Evolutionary conservation across 2,797 vertebrate species (phyloP).

Genomic region (Heliangelus exortis): DNA sequence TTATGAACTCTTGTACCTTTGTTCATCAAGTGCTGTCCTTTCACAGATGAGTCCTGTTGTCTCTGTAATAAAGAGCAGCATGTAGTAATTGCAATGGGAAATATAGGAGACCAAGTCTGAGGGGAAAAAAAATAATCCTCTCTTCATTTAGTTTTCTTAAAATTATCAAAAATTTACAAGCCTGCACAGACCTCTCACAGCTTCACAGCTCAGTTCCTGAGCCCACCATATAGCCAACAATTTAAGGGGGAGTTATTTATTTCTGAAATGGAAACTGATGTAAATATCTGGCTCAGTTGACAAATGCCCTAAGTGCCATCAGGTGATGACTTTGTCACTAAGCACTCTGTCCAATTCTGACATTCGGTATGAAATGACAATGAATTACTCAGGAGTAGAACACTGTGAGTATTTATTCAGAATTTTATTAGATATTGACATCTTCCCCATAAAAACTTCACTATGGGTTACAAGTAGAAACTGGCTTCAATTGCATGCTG

Average conservation of each 20-base stretch:
- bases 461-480: background rate
- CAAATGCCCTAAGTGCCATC: background rate
- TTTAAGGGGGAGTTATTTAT: background rate
- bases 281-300: background rate
- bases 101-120: background rate
- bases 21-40: background rate
- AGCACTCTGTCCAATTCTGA: background rate
- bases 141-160: background rate
- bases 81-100: background rate
- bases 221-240: background rate
- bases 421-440: background rate
- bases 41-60: background rate
- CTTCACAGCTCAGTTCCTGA: background rate
- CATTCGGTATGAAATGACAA: background rate
- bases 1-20: background rate
- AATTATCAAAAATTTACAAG: background rate
- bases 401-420: background rate
- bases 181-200: background rate
- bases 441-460: background rate
- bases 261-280: background rate
- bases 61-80: background rate
- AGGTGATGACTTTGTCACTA: background rate
- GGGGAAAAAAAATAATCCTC: accelerated
- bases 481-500: background rate
- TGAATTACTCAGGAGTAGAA: background rate